Conservation (phyloP, 2,888 invertebrate species). For the Chironomus tentans region DNA sequence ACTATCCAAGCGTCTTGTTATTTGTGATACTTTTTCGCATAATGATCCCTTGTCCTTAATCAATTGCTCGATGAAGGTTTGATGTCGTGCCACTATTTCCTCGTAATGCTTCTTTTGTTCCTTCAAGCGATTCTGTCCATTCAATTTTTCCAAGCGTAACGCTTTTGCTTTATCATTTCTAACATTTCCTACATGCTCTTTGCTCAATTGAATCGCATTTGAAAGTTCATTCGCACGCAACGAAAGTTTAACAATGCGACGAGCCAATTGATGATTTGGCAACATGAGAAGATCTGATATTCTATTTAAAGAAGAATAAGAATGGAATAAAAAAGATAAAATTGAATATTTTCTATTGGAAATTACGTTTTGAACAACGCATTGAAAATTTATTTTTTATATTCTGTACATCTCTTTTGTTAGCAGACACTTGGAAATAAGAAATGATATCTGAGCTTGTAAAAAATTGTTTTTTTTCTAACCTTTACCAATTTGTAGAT, state of each 20-base stretch:
- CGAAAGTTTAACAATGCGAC: conserved; percentile 38
- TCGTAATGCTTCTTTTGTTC: conserved; percentile 65
- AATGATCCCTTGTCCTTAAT: conserved; percentile 69
- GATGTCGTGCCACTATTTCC: conserved; percentile 62
- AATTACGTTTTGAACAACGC: no score
- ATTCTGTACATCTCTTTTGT: neutral
- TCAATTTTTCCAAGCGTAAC: conserved; percentile 39
- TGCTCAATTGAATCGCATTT: conserved; percentile 41
- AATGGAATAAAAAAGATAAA: neutral
- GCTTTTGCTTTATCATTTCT: conserved; percentile 41
- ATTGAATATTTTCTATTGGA: neutral
- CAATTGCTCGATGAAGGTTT: conserved; percentile 73
- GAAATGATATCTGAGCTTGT: no score
- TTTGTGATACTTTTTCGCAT: conserved; percentile 49
- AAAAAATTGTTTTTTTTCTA: no score
- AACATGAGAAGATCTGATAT: conserved; percentile 41
- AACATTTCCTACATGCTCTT: conserved; percentile 39
- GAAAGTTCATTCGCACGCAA: conserved; percentile 41
- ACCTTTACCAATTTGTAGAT: no score
- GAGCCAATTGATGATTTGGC: conserved; percentile 41
- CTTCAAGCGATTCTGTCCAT: conserved; percentile 43
- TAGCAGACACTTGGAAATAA: no score
- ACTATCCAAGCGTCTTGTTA: conserved; percentile 41
- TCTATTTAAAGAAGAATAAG: conserved; percentile 30
- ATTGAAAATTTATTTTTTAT: neutral